These are phyloP conservation scores for Eledona agricola DNA, from an alignment of 2,888 invertebrate genomes.

Conservation along the genomic window DNA sequence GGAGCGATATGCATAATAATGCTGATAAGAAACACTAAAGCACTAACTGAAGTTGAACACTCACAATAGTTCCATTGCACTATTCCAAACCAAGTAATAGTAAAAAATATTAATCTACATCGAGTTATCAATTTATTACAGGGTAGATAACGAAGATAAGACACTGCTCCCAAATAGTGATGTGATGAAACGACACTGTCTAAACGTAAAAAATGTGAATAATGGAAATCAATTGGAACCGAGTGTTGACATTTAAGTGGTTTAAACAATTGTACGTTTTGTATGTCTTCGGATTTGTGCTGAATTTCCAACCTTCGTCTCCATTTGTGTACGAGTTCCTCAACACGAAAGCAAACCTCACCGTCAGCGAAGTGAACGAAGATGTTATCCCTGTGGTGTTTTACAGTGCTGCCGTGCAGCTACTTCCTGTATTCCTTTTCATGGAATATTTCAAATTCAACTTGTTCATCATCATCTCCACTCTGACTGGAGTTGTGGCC, in stretches of 20 bases:
- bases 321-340: constrained; percentile 25
- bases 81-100: too few relatives aligned
- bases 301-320: constrained; percentile 11
- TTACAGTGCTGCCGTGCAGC: constrained; percentile 13
- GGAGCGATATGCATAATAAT: too few relatives aligned
- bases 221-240: constrained; percentile 22
- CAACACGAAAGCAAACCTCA: constrained; percentile 7
- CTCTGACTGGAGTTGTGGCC: constrained; percentile 8
- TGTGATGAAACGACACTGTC: too few relatives aligned
- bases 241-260: constrained; percentile 19
- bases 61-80: too few relatives aligned
- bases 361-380: constrained; percentile 2
- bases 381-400: constrained; percentile 10
- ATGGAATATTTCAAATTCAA: constrained; percentile 17
- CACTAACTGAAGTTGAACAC: too few relatives aligned
- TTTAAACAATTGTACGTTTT: constrained; percentile 23
- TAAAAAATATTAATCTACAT: too few relatives aligned
- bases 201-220: constrained; percentile 2
- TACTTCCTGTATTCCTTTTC: constrained; percentile 11
- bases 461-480: constrained; percentile 11
- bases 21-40: too few relatives aligned
- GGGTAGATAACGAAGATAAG: too few relatives aligned
- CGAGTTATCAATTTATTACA: too few relatives aligned
- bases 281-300: constrained; percentile 23
- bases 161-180: too few relatives aligned